phyloP scores from a whole-genome alignment of 1,140 invertebrate genomes.

The Drosophila nebulosa region DNA sequence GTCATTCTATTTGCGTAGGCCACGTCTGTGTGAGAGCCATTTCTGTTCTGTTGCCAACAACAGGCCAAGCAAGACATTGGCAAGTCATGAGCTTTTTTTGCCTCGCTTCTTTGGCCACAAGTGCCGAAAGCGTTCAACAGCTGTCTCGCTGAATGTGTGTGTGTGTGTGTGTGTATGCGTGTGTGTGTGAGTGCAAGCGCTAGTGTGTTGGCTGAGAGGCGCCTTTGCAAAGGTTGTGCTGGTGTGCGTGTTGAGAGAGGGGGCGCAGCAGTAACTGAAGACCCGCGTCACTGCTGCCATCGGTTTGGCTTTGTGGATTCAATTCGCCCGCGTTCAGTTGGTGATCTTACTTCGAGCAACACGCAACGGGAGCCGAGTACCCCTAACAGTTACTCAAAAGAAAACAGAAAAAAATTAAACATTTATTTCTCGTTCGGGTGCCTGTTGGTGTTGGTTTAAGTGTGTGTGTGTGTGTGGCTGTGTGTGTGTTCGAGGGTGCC shows the following conservation, averaged over 20 bases:
- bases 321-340: constrained; percentile 48
- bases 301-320: constrained; percentile 19
- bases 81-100: constrained; percentile 52
- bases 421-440: constrained; percentile 35
- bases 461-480: background rate
- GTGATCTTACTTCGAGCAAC: constrained; percentile 63
- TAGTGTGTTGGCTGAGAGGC: constrained; percentile 40
- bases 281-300: constrained; percentile 26
- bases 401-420: constrained; percentile 17
- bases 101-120: constrained; percentile 39
- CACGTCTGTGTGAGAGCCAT: constrained; percentile 7
- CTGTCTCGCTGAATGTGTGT: constrained; percentile 45
- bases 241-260: constrained; percentile 20
- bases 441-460: constrained; percentile 17
- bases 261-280: constrained; percentile 38
- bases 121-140: constrained; percentile 70
- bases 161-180: constrained; percentile 16
- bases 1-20: constrained; percentile 51
- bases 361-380: constrained; percentile 41
- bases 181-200: constrained; percentile 24
- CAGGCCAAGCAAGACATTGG: constrained; percentile 7
- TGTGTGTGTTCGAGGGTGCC: constrained; percentile 21
- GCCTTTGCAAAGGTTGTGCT: background rate
- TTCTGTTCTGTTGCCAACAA: constrained; percentile 4
- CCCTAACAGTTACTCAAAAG: constrained; percentile 2